Evolutionary conservation across 2,888 invertebrate species (phyloP).

Genomic region (Ashinkailepas kermadecensis): DNA sequence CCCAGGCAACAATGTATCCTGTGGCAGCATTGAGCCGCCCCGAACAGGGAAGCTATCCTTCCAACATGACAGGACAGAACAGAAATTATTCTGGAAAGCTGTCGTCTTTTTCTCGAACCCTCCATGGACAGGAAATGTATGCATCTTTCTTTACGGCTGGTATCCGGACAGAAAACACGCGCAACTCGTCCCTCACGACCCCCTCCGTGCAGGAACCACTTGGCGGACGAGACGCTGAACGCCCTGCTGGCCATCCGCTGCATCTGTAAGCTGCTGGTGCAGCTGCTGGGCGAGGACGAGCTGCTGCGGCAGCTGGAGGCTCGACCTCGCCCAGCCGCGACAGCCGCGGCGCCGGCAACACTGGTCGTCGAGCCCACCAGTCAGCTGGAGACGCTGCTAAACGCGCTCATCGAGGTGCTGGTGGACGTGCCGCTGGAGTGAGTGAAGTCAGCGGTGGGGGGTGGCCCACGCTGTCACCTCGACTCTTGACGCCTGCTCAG

Average conservation of each 20-base stretch:
- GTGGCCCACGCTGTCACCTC: no score
- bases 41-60: no score
- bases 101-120: no score
- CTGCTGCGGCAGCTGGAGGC: conserved; percentile 30
- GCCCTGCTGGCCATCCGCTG: conserved; percentile 32
- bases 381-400: conserved; percentile 31
- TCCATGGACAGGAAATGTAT: no score
- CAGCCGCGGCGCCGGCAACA: not conserved
- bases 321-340: conserved; percentile 13
- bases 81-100: no score
- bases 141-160: no score
- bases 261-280: conserved; percentile 30
- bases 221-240: conserved; percentile 32
- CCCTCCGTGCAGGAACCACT: conserved; percentile 25
- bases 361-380: not conserved
- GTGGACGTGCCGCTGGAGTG: conserved; percentile 32
- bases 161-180: no score
- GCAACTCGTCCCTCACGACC: no score
- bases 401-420: conserved; percentile 31
- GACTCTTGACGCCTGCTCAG: no score
- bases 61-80: no score
- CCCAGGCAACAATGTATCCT: no score
- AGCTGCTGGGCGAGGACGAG: conserved; percentile 31
- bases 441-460: not conserved
- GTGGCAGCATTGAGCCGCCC: no score